phyloP scores from a whole-genome alignment of 2,888 invertebrate species.

The Athalia circularis region DNA sequence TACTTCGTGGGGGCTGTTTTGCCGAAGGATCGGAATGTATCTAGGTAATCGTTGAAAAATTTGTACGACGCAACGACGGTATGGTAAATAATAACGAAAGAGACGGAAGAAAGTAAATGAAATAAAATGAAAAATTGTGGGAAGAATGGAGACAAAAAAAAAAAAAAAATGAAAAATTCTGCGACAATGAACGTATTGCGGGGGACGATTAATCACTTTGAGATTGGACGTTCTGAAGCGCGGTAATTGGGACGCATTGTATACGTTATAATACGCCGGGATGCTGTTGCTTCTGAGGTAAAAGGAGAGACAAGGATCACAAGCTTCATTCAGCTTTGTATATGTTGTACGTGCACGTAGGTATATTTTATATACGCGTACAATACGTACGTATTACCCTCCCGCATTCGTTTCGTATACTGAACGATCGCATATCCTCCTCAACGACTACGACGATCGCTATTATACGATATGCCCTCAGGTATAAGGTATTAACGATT shows the following conservation, averaged over 20 bases:
- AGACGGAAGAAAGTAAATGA: background rate
- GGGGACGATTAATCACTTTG: slow-evolving; percentile 9
- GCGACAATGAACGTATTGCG: slow-evolving; percentile 17
- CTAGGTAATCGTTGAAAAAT: too few species aligned
- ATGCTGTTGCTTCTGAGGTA: too few species aligned
- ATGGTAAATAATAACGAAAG: background rate
- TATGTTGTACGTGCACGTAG: background rate
- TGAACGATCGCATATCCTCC: too few species aligned
- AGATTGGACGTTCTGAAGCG: background rate
- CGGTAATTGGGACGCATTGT: slow-evolving; percentile 34
- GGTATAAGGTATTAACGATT: slow-evolving; percentile 7
- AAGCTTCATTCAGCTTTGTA: slow-evolving; percentile 22
- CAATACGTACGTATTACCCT: too few species aligned
- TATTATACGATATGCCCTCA: too few species aligned
- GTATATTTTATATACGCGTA: too few species aligned
- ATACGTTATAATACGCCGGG: background rate
- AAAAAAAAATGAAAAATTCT: slow-evolving; percentile 57
- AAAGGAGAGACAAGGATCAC: background rate
- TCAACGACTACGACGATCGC: background rate
- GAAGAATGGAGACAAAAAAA: slow-evolving; percentile 49
- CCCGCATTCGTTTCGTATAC: too few species aligned
- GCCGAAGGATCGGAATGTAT: too few species aligned
- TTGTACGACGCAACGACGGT: too few species aligned
- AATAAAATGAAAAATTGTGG: background rate
- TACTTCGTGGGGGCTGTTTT: too few species aligned